Percentiles rank a stretch among this genome's conserved stretches.
phyloP scores from a whole-genome alignment of 2,797 vertebrate genomes.

The Acanthurus lineatus region DNA sequence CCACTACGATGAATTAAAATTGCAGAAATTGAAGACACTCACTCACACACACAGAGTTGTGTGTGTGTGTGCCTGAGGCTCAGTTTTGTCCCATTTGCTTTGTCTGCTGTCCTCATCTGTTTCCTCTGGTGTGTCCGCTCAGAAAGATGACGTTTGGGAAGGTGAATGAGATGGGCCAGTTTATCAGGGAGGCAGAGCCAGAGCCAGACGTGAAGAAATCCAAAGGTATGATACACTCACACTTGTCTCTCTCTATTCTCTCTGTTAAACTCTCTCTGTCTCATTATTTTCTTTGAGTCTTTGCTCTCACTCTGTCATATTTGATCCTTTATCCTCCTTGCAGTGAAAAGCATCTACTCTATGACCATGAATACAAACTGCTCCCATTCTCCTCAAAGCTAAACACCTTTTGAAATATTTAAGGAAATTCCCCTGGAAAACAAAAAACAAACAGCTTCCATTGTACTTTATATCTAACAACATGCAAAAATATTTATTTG shows the following conservation, averaged over 20 bases:
- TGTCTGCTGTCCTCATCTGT: conserved; percentile 21
- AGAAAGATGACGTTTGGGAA: conserved; percentile 99
- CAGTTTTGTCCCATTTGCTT: conserved; percentile 23
- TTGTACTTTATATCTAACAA: conserved; percentile 31
- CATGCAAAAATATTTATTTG: conserved; percentile 22
- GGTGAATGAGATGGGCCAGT: conserved; percentile 97
- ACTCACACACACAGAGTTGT: too few species aligned
- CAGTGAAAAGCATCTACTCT: conserved; percentile 28
- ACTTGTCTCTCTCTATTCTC: not conserved
- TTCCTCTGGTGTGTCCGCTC: conserved; percentile 57
- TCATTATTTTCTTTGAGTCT: conserved; percentile 24
- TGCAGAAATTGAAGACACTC: too few species aligned
- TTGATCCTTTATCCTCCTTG: conserved; percentile 31
- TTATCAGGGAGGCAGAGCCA: conserved; percentile 98
- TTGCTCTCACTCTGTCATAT: conserved; percentile 35
- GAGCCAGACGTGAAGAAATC: conserved; percentile 99
- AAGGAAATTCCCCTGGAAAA: conserved; percentile 24
- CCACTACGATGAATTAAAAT: too few species aligned
- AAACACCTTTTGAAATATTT: conserved; percentile 55
- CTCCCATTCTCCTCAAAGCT: conserved; percentile 39
- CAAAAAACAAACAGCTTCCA: conserved; percentile 3
- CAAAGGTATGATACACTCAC: conserved; percentile 86
- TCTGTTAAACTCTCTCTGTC: conserved; percentile 19
- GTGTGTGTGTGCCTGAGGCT: conserved; percentile 16
- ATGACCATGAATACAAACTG: conserved; percentile 48